These are phyloP conservation scores for Geopemphigus sp. DNA, from an alignment of 1,140 invertebrate genomes.

Conservation along the genomic window DNA sequence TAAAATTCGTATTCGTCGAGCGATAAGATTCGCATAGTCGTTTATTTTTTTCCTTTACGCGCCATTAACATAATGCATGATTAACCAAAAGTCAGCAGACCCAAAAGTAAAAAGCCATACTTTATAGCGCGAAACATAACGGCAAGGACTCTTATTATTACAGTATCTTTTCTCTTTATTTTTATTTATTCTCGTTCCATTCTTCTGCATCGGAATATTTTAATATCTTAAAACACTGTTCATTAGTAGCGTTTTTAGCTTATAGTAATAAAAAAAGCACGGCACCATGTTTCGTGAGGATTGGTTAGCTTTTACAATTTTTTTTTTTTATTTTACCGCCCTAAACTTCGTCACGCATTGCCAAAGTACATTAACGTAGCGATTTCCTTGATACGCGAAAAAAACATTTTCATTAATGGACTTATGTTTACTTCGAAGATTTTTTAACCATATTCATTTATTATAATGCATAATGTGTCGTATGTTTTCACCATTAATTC, in stretches of 20 bases:
- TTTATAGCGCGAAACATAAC: not conserved
- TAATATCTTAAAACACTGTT: conserved; percentile 20
- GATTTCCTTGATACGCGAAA: not conserved
- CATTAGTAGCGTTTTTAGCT: conserved; percentile 13
- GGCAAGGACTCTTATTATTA: not conserved
- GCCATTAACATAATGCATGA: conserved; percentile 39
- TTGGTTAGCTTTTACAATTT: not conserved
- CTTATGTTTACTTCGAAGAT: not conserved
- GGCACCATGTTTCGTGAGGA: not conserved
- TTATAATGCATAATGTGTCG: not conserved
- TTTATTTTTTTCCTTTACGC: conserved; percentile 22
- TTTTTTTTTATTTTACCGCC: not conserved
- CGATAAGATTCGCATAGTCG: conserved; percentile 14
- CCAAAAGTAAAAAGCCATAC: not conserved
- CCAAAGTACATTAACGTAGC: not conserved
- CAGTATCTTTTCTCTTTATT: not conserved
- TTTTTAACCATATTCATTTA: no score
- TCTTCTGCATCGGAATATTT: conserved; percentile 6
- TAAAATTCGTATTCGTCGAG: conserved; percentile 9
- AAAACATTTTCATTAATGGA: not conserved
- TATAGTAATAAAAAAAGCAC: not conserved
- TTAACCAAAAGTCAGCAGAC: conserved; percentile 13
- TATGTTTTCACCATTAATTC: not conserved
- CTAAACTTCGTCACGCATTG: not conserved
- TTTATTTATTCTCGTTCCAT: not conserved